Evolutionary conservation across 2,888 invertebrate species (phyloP).

Genomic region (Sarcophaga caerulescens): DNA sequence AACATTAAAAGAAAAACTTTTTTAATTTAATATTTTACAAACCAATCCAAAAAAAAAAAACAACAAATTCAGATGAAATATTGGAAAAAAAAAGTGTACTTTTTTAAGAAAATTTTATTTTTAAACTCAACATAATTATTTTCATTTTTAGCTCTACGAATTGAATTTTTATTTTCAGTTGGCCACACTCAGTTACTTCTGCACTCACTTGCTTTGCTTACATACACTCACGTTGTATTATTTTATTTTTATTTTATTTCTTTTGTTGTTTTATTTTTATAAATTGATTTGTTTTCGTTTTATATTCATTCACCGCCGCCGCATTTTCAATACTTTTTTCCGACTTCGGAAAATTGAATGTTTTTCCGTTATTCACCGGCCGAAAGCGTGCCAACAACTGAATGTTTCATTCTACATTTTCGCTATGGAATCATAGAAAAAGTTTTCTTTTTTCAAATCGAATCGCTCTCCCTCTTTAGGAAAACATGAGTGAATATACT

Average conservation of each 20-base stretch:
- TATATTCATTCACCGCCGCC: constrained; percentile 26
- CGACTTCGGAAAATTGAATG: constrained; percentile 9
- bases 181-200: constrained; percentile 22
- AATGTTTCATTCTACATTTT: constrained; percentile 31
- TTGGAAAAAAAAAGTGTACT: constrained; percentile 33
- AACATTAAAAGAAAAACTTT: neutral
- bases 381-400: constrained; percentile 67
- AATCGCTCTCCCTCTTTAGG: neutral
- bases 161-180: constrained; percentile 11
- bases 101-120: constrained; percentile 60
- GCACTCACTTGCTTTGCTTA: constrained; percentile 3
- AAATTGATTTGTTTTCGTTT: constrained; percentile 32
- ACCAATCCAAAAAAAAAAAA: neutral
- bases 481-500: neutral
- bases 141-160: neutral
- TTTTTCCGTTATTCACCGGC: constrained; percentile 61
- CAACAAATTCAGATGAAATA: neutral
- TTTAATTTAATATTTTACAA: neutral
- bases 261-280: constrained; percentile 16
- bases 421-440: neutral
- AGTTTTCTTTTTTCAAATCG: neutral
- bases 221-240: constrained; percentile 36
- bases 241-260: constrained; percentile 5
- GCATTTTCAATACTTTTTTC: neutral
- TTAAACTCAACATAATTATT: constrained; percentile 46